Evolutionary conservation across 2,888 invertebrate genomes (phyloP), one percentile per base, ranked within the genome.

Genomic region (Chymomyza fuscimana): DNA sequence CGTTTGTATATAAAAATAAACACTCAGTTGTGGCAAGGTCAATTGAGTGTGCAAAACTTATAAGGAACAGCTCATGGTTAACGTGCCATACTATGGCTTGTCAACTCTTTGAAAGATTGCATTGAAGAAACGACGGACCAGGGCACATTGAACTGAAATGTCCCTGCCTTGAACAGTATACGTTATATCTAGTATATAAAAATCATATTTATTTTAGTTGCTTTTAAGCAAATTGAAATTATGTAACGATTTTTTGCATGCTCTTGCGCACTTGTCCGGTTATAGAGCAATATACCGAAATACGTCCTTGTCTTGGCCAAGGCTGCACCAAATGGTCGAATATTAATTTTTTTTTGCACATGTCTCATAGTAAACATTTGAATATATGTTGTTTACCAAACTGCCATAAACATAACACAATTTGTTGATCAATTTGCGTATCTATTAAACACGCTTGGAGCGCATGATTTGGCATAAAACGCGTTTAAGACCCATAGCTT

Each of bases 241-340:
- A 25, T 25, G 32, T 9, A 19, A 73, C 61, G 62, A 63, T 71
- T 62, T 72, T 71, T 51, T 15, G 32, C 22, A 52, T 73, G 74
- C 32, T 32, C 32, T 32, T 64, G 72, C 69, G 71, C 72, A 72
- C 66, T 58, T 69, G 50, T 74, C 7, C 22, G 15, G 10, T 25
- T 36, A 65, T 52, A 73, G 81, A 74, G 71, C 81, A 82, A 82
- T 74, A 80, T 77, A 74, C 84, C 62, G 32, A 32, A 32, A 32
- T 32, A 60, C 61, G 82, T 77, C 82, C 82, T 84, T 74, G 76
- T 80, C 80, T 82, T 78, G 78, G 72, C 25, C 51, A 22, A 69
- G 65, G 63, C 56, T 32, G 46, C 10, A 46, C 32, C 29, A 60
- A 60, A 56, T 16, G 10, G 50, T 16, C 12, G 4, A 56, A 63